Percentiles rank a stretch among this genome's conserved stretches.
Evolutionary conservation across 1,140 invertebrate genomes (phyloP).

Genomic region (Dendroctonus valens): DNA sequence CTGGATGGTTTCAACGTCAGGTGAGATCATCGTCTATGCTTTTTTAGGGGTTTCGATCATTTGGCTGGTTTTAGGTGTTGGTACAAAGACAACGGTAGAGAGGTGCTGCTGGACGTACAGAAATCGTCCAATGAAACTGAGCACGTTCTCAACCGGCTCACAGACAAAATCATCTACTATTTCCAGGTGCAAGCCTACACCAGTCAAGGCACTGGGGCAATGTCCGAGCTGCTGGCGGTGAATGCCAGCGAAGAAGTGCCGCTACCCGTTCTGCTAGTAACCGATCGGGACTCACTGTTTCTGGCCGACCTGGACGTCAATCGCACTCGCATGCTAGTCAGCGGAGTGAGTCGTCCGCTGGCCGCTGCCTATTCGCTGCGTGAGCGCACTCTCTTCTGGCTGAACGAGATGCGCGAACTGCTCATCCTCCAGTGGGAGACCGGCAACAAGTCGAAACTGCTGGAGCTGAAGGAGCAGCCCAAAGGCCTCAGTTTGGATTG

Average conservation of each 20-base stretch:
- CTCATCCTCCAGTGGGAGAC: slow-evolving; percentile 61
- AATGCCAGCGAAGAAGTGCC: slow-evolving; percentile 68
- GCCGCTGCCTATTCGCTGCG: slow-evolving; percentile 63
- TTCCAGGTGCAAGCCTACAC: slow-evolving; percentile 82
- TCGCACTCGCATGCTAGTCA: slow-evolving; percentile 56
- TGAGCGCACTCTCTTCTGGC: slow-evolving; percentile 78
- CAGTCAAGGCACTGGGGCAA: slow-evolving; percentile 67
- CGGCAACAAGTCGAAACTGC: slow-evolving; percentile 59
- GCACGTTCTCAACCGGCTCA: slow-evolving; percentile 59
- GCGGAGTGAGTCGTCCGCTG: slow-evolving; percentile 61
- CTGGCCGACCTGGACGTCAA: slow-evolving; percentile 72
- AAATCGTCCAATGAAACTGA: slow-evolving; percentile 51
- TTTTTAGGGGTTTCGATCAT: not conserved
- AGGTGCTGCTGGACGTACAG: slow-evolving; percentile 39
- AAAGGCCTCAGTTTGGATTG: slow-evolving; percentile 78
- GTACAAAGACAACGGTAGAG: slow-evolving; percentile 50
- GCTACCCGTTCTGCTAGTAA: slow-evolving; percentile 74
- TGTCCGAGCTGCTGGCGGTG: slow-evolving; percentile 61
- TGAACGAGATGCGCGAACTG: slow-evolving; percentile 77
- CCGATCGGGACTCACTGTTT: slow-evolving; percentile 67
- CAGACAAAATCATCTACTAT: slow-evolving; percentile 66
- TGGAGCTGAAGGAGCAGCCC: slow-evolving; percentile 65
- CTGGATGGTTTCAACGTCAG: slow-evolving; percentile 69
- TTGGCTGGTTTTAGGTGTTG: slow-evolving; percentile 56
- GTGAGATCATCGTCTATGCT: slow-evolving; percentile 7